Percentiles rank a stretch among this genome's conserved stretches.
These are phyloP conservation scores for Ceratosolen fusciceps DNA, from an alignment of 1,140 invertebrate species.

Conservation along the genomic window DNA sequence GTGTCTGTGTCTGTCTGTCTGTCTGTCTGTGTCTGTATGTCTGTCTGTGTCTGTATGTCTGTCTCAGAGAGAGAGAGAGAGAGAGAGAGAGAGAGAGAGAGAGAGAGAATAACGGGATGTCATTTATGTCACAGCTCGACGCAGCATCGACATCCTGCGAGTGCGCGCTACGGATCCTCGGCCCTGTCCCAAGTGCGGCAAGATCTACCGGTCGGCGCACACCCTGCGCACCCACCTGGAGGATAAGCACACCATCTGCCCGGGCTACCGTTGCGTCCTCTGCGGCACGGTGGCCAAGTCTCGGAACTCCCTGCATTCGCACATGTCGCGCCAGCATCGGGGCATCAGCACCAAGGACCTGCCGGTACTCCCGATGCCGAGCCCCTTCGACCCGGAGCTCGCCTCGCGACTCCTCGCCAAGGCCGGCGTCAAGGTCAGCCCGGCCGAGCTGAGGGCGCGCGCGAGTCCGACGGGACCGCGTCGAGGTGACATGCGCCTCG, in stretches of 20 bases:
- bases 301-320: conserved; percentile 89
- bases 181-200: conserved; percentile 92
- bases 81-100: neutral
- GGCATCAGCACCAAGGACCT: conserved; percentile 93
- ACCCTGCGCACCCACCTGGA: conserved; percentile 91
- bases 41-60: too few relatives aligned
- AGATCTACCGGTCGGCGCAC: conserved; percentile 92
- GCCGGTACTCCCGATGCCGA: conserved; percentile 91
- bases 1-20: too few relatives aligned
- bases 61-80: too few relatives aligned
- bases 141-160: conserved; percentile 85
- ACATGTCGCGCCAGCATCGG: conserved; percentile 92
- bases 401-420: conserved; percentile 85
- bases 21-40: neutral
- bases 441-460: conserved; percentile 83
- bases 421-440: conserved; percentile 88
- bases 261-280: conserved; percentile 90
- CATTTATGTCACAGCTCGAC: conserved; percentile 74
- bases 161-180: conserved; percentile 91
- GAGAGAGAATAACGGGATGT: neutral
- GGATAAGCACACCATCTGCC: conserved; percentile 93
- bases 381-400: conserved; percentile 89
- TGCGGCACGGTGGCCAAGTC: conserved; percentile 94
- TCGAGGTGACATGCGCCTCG: conserved; percentile 82
- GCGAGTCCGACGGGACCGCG: conserved; percentile 87